A percentile compares a stretch with the other conserved stretches of the same genome.
phyloP scores from a whole-genome alignment of 1,140 invertebrate genomes.

The Hyles euphorbiae region DNA sequence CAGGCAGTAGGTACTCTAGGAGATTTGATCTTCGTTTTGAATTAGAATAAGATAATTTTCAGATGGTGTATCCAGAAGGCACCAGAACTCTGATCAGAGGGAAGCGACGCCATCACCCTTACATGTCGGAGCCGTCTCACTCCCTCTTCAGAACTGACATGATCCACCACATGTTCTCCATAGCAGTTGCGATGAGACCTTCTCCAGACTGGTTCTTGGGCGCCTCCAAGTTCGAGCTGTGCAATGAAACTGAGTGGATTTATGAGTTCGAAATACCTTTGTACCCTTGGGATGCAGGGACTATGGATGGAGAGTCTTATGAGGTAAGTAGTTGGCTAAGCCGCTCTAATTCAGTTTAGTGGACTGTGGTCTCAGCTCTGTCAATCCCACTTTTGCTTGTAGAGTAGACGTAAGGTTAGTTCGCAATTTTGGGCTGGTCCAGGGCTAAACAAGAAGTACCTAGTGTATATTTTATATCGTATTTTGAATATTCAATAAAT shows the following conservation, averaged over 20 bases:
- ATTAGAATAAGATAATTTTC: conserved; percentile 12
- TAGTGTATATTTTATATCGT: no score
- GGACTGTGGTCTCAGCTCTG: no score
- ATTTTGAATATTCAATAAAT: no score
- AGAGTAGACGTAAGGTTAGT: no score
- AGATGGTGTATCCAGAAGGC: conserved; percentile 43
- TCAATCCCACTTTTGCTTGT: no score
- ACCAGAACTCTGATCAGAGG: conserved; percentile 57
- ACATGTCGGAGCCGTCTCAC: conserved; percentile 52
- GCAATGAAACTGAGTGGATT: conserved; percentile 46
- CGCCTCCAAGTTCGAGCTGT: conserved; percentile 51
- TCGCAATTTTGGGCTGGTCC: no score
- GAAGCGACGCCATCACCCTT: conserved; percentile 45
- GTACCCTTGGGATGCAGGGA: conserved; percentile 64
- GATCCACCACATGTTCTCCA: conserved; percentile 53
- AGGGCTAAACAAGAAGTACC: no score
- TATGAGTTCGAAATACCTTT: conserved; percentile 39
- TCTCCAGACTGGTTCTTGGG: conserved; percentile 66
- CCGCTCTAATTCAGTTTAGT: no score
- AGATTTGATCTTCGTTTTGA: no score
- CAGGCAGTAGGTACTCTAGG: no score
- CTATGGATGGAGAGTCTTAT: conserved; percentile 56
- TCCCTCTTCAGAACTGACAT: conserved; percentile 54
- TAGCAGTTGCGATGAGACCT: conserved; percentile 51
- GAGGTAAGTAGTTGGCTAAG: conserved; percentile 35